Conservation (phyloP, 2,797 vertebrate species). For the Acrossocheilus wenchowensis region DNA sequence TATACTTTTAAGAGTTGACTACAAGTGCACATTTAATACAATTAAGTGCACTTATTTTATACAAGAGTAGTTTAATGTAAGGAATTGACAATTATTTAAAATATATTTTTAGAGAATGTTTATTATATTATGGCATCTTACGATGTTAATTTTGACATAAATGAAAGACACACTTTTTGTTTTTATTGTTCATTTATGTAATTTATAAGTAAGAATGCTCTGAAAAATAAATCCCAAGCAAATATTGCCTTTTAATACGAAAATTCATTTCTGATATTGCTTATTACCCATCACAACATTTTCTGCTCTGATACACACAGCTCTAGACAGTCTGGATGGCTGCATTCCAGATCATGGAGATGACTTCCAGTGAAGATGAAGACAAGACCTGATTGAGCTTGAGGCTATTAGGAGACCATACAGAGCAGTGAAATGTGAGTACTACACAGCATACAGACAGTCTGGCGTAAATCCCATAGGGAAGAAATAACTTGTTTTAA, state of each 20-base stretch:
- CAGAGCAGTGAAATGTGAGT: constrained; percentile 9
- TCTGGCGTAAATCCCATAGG: too few relatives aligned
- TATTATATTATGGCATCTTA: background rate
- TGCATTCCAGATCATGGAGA: background rate
- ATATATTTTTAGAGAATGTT: background rate
- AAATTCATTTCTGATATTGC: background rate
- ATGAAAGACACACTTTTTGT: background rate
- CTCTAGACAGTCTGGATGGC: background rate
- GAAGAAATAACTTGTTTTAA: background rate
- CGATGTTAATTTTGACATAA: background rate
- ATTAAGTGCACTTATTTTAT: background rate
- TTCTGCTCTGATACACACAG: background rate
- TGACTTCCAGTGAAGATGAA: background rate
- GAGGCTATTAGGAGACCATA: background rate
- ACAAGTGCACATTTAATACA: background rate
- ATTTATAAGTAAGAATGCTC: background rate
- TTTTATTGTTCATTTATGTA: background rate
- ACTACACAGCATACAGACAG: background rate
- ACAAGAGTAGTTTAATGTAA: background rate
- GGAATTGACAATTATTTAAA: background rate
- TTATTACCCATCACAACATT: background rate
- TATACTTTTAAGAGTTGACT: background rate
- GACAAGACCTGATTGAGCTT: constrained; percentile 3
- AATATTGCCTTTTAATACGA: background rate
- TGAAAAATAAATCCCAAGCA: background rate